A percentile compares a stretch with the other conserved stretches of the same genome.
Evolutionary conservation across 2,888 invertebrate genomes (phyloP).

Genomic region (Luperina testacea): DNA sequence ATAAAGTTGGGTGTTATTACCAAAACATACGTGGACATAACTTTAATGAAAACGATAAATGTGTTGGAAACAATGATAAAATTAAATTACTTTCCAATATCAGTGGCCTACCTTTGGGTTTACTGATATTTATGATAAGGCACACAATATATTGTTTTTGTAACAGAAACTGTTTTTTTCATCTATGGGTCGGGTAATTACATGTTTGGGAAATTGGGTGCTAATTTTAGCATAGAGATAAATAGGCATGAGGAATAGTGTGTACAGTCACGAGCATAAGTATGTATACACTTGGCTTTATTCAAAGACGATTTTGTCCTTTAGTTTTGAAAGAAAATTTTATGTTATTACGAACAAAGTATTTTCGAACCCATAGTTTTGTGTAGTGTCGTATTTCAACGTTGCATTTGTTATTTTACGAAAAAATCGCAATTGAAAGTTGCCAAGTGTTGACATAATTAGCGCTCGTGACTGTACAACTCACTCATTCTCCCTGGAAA

Average conservation of each 20-base stretch:
- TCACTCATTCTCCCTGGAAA: background rate
- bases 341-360: too few species aligned
- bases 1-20: constrained; percentile 48
- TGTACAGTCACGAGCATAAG: background rate
- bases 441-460: too few species aligned
- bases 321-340: too few species aligned
- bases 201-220: background rate
- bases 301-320: too few species aligned
- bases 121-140: constrained; percentile 54
- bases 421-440: too few species aligned
- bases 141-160: constrained; percentile 38
- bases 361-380: too few species aligned
- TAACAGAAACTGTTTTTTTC: constrained; percentile 22
- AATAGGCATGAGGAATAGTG: background rate
- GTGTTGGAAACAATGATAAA: constrained; percentile 70
- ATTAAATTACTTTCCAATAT: constrained; percentile 71
- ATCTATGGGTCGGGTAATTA: constrained; percentile 13
- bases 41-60: constrained; percentile 62
- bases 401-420: too few species aligned
- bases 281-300: too few species aligned
- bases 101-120: constrained; percentile 53
- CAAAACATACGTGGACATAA: constrained; percentile 51
- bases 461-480: background rate
- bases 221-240: background rate
- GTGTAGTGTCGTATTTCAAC: too few species aligned